These are phyloP conservation scores for Bubo blakistoni DNA, from an alignment of 2,113 vertebrate genomes.

Conservation along the genomic window DNA sequence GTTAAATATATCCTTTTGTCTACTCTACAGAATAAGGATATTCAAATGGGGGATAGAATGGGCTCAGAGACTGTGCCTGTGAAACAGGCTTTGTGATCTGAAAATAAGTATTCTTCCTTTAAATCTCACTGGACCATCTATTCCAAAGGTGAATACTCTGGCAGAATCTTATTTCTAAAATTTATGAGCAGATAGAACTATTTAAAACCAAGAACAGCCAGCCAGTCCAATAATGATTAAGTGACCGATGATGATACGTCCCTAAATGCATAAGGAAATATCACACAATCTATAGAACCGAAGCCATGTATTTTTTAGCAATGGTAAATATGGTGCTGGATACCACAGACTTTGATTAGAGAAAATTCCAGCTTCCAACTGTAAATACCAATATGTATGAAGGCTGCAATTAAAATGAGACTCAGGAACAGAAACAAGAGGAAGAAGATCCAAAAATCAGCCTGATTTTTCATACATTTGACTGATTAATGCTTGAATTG, in stretches of 20 bases:
- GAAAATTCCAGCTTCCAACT: background rate
- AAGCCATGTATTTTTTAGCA: background rate
- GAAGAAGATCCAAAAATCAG: background rate
- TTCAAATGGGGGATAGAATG: background rate
- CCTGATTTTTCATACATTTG: background rate
- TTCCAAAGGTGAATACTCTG: background rate
- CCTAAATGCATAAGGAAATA: background rate
- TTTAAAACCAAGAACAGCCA: background rate
- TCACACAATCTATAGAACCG: background rate
- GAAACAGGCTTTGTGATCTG: background rate
- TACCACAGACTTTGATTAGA: background rate
- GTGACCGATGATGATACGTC: background rate
- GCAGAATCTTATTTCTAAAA: background rate
- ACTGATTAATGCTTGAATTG: background rate
- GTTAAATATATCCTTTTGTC: background rate
- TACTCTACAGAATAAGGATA: background rate
- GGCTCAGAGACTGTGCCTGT: background rate
- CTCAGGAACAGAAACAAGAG: background rate
- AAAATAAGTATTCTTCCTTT: background rate
- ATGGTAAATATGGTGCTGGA: background rate
- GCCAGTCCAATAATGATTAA: background rate
- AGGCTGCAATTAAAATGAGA: background rate
- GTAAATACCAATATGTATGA: background rate
- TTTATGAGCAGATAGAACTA: background rate
- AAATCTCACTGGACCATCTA: background rate